A percentile compares a stretch with the other conserved stretches of the same genome.
phyloP scores from a whole-genome alignment of 2,797 vertebrate genomes.

The Brachyalestes nurse region DNA sequence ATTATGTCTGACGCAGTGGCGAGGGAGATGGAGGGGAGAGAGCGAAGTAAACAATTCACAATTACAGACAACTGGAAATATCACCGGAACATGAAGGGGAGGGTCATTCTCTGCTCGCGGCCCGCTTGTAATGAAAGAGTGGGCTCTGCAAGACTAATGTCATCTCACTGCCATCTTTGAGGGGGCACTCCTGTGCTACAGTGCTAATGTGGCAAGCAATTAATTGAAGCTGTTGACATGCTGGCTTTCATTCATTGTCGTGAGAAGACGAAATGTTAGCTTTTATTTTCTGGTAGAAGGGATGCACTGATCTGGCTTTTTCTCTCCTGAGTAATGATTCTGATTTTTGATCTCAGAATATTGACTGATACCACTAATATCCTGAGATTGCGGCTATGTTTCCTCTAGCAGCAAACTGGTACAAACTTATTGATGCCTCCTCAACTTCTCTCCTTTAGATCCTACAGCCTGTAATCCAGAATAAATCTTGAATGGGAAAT shows the following conservation, averaged over 20 bases:
- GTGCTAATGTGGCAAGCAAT: not conserved
- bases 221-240: not conserved
- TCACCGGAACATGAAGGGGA: conserved; percentile 14
- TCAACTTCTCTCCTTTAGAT: too few species aligned
- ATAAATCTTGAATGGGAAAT: too few species aligned
- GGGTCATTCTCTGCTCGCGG: not conserved
- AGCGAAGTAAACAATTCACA: conserved; percentile 47
- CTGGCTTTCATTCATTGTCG: not conserved
- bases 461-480: too few species aligned
- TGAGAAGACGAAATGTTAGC: not conserved
- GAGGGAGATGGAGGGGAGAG: conserved; percentile 24
- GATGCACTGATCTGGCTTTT: too few species aligned
- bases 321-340: too few species aligned
- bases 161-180: not conserved
- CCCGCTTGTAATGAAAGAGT: conserved; percentile 3
- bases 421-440: too few species aligned
- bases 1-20: conserved; percentile 57
- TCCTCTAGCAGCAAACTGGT: too few species aligned
- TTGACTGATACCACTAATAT: too few species aligned
- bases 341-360: too few species aligned
- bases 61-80: conserved; percentile 43
- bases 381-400: too few species aligned
- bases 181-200: not conserved
- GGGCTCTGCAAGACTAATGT: conserved; percentile 7
- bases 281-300: not conserved